phyloP scores from a whole-genome alignment of 2,797 vertebrate species.

The Leptatherina wallacei region DNA sequence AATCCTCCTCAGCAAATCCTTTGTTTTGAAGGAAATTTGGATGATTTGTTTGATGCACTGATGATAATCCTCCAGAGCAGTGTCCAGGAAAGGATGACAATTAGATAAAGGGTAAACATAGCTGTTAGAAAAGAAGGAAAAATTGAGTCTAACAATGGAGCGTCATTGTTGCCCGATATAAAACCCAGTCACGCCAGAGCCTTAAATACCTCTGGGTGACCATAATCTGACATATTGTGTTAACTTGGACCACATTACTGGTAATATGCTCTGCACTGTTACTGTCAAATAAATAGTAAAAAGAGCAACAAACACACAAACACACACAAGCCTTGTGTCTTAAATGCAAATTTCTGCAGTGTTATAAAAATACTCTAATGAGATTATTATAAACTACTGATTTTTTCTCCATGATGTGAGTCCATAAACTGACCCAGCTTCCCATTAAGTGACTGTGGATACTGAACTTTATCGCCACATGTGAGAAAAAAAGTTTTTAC shows the following conservation, averaged over 20 bases:
- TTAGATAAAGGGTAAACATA: background rate
- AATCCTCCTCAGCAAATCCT: background rate
- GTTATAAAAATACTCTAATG: background rate
- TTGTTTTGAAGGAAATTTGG: background rate
- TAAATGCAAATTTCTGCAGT: background rate
- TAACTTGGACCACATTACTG: background rate
- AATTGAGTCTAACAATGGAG: background rate
- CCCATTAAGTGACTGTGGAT: conserved; percentile 10
- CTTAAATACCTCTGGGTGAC: background rate
- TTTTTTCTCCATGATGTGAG: conserved; percentile 11
- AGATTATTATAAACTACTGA: background rate
- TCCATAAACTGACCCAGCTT: conserved; percentile 14
- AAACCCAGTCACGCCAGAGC: background rate
- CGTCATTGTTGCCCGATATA: background rate
- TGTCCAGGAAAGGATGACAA: background rate
- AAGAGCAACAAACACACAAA: too few species aligned
- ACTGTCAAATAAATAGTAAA: background rate
- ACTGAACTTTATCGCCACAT: background rate
- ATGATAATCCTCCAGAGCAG: background rate
- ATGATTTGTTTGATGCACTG: background rate
- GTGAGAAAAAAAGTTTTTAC: conserved; percentile 43
- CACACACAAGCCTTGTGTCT: background rate
- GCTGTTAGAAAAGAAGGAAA: background rate
- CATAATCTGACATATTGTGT: background rate
- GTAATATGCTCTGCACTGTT: too few species aligned